phyloP scores from a whole-genome alignment of 2,113 vertebrate genomes.

The Neotoma lepida region DNA sequence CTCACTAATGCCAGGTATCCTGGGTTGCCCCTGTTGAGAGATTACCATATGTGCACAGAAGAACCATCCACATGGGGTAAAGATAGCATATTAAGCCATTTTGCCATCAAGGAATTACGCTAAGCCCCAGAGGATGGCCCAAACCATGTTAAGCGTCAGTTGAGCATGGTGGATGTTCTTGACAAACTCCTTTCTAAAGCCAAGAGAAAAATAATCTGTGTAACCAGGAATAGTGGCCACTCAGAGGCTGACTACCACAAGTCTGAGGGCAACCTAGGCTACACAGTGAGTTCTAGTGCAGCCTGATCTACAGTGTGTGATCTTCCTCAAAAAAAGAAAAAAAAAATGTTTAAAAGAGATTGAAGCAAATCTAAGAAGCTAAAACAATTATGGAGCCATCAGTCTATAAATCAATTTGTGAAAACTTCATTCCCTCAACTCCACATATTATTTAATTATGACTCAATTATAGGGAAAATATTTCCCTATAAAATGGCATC shows the following conservation, averaged over 20 bases:
- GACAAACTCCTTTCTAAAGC: neutral
- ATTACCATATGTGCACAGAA: neutral
- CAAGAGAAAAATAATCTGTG: neutral
- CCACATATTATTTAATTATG: neutral
- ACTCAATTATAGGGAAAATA: neutral
- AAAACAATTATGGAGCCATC: neutral
- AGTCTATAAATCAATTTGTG: neutral
- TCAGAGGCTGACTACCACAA: neutral
- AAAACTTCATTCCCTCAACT: neutral
- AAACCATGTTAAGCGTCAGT: neutral
- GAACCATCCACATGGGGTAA: neutral
- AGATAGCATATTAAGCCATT: neutral
- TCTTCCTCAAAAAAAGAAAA: neutral
- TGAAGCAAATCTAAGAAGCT: neutral
- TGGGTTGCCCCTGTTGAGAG: neutral
- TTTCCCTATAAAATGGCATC: neutral
- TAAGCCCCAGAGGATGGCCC: neutral
- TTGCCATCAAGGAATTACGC: neutral
- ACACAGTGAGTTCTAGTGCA: neutral
- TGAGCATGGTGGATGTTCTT: neutral
- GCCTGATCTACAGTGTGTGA: neutral
- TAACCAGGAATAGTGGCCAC: neutral
- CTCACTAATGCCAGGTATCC: neutral
- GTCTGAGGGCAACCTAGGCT: neutral
- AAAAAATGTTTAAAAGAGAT: neutral